Base-by-base conservation (phyloP, 2,888 invertebrate genomes). In the Drosophila kuntzei region DNA sequence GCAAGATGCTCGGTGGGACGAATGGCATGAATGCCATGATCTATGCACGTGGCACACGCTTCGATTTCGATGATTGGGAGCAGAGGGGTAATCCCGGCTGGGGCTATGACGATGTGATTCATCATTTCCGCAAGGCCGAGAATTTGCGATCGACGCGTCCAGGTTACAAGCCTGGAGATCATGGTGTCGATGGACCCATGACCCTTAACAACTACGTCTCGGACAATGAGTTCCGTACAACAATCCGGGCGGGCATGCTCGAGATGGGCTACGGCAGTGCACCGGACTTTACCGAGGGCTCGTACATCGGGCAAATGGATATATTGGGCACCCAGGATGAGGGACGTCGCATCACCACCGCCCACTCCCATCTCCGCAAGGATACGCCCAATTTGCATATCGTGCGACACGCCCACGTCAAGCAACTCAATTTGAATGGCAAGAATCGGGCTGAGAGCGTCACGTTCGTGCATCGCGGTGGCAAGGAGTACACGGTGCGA, bases 251-350 rank as follows among this genome's bases (percentile, higher is more conserved):
- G 80, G 97, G 96, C 7, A 94, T 94, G 90, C 96, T 96, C 90
- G 96, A 81, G 95, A 92, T 97, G 75, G 98, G 97, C 16, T 97
- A 97, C 85, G 94, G 95, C 37, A 95, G 95, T 80, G 96, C 50
- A 89, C 94, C 95, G 12, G 97, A 97, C 89, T 95, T 96, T 73
- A 97, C 97, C 87, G 97, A 97, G 18, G 96, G 94, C 63, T 94
- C 95, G 71, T 97, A 96, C 91, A 95, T 96, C 0, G 97, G 97
- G 9, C 97, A 97, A 87, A 97, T 97, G 95, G 92, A 97, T 80
- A 95, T 96, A 2, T 95, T 97, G 92, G 96, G 96, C n/a, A 97
- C 97, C 0, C 95, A 97, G 77, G 93, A 97, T 41, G 94, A 96
- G 47, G 97, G 97, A 0, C 95, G 95, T 0, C 94, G 97, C 62